A percentile compares a stretch with the other conserved stretches of the same genome.
Conservation (phyloP, 2,113 vertebrate species). For the Capreolus pygargus region DNA sequence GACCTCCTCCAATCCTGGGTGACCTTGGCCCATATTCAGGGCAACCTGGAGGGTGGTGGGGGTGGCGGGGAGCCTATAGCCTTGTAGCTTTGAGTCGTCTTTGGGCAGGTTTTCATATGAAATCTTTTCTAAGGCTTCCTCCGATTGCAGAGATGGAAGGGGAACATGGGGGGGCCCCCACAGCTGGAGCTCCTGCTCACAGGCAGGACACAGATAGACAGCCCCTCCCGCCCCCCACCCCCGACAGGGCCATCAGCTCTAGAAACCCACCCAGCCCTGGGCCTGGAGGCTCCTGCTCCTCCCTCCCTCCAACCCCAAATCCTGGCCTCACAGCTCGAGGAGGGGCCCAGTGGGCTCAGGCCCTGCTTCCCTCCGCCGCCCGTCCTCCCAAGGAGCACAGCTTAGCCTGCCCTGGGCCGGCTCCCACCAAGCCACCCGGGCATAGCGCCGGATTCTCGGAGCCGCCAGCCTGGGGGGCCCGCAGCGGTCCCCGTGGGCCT, state of each 20-base stretch:
- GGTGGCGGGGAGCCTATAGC: fast-evolving
- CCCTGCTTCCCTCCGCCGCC: no score
- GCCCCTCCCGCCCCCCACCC: fast-evolving
- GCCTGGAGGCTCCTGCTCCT: neutral
- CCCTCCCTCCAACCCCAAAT: fast-evolving
- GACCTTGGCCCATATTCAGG: fast-evolving
- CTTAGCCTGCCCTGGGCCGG: neutral
- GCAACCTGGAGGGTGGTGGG: no score
- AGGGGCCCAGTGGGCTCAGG: neutral
- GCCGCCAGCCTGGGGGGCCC: no score
- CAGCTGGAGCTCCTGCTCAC: neutral
- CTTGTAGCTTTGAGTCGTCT: neutral
- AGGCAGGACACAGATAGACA: fast-evolving
- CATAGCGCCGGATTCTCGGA: fast-evolving
- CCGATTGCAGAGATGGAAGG: neutral
- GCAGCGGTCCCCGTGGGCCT: neutral
- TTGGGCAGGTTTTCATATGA: neutral
- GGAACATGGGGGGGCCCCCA: neutral
- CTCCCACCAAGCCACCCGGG: neutral
- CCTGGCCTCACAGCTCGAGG: neutral
- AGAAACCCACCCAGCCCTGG: neutral
- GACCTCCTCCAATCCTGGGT: neutral
- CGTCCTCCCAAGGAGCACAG: neutral
- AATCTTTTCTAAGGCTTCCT: neutral
- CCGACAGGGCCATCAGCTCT: fast-evolving